A percentile compares a stretch with the other conserved stretches of the same genome.
Evolutionary conservation across 2,797 vertebrate species (phyloP).

Genomic region (Vespertilio murinus): DNA sequence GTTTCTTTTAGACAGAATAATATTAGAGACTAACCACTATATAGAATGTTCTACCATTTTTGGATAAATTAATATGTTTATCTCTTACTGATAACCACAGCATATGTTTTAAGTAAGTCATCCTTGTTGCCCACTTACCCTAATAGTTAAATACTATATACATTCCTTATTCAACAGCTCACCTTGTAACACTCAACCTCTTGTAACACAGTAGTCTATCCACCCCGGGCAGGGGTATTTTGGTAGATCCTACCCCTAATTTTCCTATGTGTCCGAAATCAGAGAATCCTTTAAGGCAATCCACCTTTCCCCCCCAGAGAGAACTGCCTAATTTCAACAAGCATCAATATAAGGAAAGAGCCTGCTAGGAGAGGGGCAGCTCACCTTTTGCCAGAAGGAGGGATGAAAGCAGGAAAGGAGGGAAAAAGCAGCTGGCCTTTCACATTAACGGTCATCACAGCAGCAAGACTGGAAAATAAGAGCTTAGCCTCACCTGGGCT

Average conservation of each 20-base stretch:
- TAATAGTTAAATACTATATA: background rate
- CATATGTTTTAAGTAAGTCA: background rate
- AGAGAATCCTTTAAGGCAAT: conserved; percentile 13
- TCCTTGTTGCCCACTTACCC: background rate
- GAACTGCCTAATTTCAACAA: conserved; percentile 33
- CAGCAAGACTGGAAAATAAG: background rate
- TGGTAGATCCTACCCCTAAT: conserved; percentile 11
- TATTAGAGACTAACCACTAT: conserved; percentile 26
- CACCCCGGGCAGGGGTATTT: background rate
- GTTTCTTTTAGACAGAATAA: conserved; percentile 33
- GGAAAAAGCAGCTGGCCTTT: background rate
- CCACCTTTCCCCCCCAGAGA: background rate
- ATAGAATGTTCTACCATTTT: background rate
- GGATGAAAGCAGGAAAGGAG: conserved; percentile 8
- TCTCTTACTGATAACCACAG: conserved; percentile 7
- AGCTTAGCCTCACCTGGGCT: conserved; percentile 86
- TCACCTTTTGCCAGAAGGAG: background rate
- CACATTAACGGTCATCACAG: rapidly evolving
- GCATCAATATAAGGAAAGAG: conserved; percentile 31
- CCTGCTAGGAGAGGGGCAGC: background rate
- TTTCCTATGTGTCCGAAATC: conserved; percentile 37
- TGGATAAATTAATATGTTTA: conserved; percentile 28
- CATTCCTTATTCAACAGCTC: background rate
- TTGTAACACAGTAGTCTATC: background rate
- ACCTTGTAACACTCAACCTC: background rate